Evolutionary conservation across 2,113 vertebrate genomes (phyloP).

Genomic region (Symphodus melops): DNA sequence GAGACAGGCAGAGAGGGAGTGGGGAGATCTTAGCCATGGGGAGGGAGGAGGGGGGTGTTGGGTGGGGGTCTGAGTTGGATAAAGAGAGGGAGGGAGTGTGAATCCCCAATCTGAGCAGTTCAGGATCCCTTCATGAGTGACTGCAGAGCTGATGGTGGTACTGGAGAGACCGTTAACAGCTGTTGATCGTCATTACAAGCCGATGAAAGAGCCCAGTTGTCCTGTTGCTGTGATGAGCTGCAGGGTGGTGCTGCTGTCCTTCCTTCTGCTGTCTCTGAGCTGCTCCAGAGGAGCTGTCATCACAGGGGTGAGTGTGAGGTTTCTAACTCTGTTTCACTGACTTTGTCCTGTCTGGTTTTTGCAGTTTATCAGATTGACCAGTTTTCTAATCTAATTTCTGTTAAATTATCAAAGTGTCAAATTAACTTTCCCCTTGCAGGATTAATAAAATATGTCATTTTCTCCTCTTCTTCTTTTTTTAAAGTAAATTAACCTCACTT

Average conservation of each 20-base stretch:
- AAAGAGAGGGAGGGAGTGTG: constrained; percentile 70
- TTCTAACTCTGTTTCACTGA: background rate
- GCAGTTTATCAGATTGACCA: background rate
- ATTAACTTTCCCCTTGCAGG: no score
- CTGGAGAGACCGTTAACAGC: constrained; percentile 26
- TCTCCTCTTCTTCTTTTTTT: no score
- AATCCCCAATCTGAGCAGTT: constrained; percentile 51
- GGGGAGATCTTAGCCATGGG: constrained; percentile 47
- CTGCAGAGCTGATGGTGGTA: constrained; percentile 33
- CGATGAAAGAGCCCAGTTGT: constrained; percentile 23
- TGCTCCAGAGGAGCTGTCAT: constrained; percentile 83
- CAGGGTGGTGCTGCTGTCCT: constrained; percentile 73
- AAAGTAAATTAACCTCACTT: no score
- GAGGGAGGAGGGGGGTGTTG: constrained; percentile 43
- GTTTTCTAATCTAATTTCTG: no score
- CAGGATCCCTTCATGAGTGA: constrained; percentile 48
- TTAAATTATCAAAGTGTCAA: no score
- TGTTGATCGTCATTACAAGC: constrained; percentile 12
- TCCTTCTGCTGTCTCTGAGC: constrained; percentile 79
- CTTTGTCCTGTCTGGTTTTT: background rate
- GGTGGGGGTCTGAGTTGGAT: constrained; percentile 64
- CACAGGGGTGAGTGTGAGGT: constrained; percentile 83
- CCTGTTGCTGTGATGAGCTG: constrained; percentile 77
- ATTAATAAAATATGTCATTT: no score
- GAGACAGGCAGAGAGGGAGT: constrained; percentile 45